phyloP scores from a whole-genome alignment of 1,140 invertebrate genomes.

The Aleiodes sp. region DNA sequence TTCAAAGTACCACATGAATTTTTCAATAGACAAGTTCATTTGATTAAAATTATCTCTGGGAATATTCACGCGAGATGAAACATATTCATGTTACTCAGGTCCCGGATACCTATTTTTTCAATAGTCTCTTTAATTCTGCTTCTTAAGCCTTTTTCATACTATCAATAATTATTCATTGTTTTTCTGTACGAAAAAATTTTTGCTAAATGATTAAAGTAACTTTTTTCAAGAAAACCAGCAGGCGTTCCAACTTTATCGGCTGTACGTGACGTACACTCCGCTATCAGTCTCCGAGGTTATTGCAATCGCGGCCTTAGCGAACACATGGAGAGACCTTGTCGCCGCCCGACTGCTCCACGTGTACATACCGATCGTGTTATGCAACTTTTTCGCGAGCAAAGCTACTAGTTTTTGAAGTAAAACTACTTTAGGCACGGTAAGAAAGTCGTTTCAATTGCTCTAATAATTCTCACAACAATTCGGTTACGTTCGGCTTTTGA shows the following conservation, averaged over 20 bases:
- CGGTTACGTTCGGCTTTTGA: no score
- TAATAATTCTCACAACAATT: no score
- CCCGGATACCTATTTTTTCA: no score
- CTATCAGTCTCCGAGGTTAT: constrained; percentile 33
- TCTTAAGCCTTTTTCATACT: no score
- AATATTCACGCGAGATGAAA: no score
- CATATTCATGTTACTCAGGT: no score
- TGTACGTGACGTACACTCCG: background rate
- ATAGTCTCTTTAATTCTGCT: no score
- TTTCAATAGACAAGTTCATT: no score
- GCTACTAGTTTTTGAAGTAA: background rate
- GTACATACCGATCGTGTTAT: constrained; percentile 43
- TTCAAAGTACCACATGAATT: background rate
- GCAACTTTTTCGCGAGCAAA: constrained; percentile 39
- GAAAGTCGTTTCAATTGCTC: no score
- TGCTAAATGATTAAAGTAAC: background rate
- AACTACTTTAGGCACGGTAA: no score
- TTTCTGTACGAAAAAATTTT: background rate
- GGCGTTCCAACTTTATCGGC: background rate
- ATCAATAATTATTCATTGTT: no score
- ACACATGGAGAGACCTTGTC: constrained; percentile 38
- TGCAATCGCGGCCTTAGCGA: constrained; percentile 32
- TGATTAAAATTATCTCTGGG: no score
- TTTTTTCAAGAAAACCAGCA: background rate
- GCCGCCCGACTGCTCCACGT: constrained; percentile 40